Percentiles rank a stretch among this genome's conserved stretches.
phyloP scores from a whole-genome alignment of 2,113 vertebrate genomes.

The Laterallus jamaicensis region DNA sequence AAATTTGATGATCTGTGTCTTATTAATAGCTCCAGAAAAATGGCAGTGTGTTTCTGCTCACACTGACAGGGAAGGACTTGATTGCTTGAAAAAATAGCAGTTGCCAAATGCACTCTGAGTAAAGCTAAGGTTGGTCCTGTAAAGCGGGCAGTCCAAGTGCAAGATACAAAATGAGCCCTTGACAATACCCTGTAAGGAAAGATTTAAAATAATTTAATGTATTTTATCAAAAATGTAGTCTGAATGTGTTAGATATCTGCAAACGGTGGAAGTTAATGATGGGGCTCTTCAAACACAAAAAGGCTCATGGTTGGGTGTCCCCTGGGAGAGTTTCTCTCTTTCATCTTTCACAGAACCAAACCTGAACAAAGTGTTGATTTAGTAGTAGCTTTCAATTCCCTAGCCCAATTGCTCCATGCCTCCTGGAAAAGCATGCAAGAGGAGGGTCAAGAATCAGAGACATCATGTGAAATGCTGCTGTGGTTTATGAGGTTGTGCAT shows the following conservation, averaged over 20 bases:
- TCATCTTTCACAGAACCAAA: not conserved
- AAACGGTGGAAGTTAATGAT: not conserved
- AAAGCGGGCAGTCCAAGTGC: not conserved
- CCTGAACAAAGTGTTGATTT: not conserved
- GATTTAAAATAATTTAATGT: not conserved
- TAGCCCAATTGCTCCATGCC: not conserved
- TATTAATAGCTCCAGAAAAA: conserved; percentile 25
- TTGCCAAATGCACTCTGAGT: not conserved
- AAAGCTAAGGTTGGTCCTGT: not conserved
- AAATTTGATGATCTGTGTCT: not conserved
- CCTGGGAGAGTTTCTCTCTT: not conserved
- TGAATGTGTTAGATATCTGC: not conserved
- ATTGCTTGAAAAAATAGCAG: not conserved
- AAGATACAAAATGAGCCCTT: not conserved
- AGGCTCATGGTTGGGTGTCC: not conserved
- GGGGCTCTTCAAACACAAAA: not conserved
- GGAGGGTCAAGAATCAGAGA: not conserved
- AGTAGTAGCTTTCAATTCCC: not conserved
- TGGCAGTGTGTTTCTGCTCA: conserved; percentile 1
- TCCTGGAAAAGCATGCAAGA: not conserved
- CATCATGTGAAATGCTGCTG: not conserved
- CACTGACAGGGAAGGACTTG: not conserved
- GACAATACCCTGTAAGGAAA: not conserved
- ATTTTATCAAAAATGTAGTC: not conserved
- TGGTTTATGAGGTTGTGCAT: not conserved